A percentile compares a stretch with the other conserved stretches of the same genome.
Evolutionary conservation across 2,797 vertebrate species (phyloP).

Genomic region (Crenuchus spilurus): DNA sequence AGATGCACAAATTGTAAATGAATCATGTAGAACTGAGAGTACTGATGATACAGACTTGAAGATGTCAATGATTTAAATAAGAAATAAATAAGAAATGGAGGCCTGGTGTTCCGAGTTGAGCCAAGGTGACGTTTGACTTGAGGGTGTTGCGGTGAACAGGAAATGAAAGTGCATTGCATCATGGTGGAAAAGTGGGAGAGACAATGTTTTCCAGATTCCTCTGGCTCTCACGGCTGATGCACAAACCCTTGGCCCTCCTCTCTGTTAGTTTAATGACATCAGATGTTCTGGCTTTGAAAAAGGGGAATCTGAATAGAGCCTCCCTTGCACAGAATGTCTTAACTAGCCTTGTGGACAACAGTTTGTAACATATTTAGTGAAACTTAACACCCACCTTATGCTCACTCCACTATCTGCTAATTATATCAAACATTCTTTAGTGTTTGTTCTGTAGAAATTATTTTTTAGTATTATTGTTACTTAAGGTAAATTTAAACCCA

Average conservation of each 20-base stretch:
- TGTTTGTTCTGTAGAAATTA: no score
- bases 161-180: slow-evolving; percentile 64
- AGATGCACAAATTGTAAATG: no score
- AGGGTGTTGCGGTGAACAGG: slow-evolving; percentile 46
- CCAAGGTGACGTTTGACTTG: slow-evolving; percentile 34
- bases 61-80: not conserved
- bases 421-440: slow-evolving; percentile 3
- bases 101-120: slow-evolving; percentile 25
- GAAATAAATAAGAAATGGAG: slow-evolving; percentile 2
- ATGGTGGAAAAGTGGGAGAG: slow-evolving; percentile 65
- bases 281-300: slow-evolving; percentile 30
- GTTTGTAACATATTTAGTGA: not conserved
- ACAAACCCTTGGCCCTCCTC: slow-evolving; percentile 27
- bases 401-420: not conserved
- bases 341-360: slow-evolving; percentile 12
- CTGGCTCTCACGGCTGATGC: slow-evolving; percentile 35
- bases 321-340: not conserved
- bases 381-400: not conserved
- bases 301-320: slow-evolving; percentile 6
- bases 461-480: not conserved
- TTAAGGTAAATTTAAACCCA: no score
- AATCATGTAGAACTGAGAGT: not conserved
- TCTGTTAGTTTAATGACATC: slow-evolving; percentile 49
- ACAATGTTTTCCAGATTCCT: slow-evolving; percentile 69
- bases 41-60: slow-evolving; percentile 4